phyloP scores from a whole-genome alignment of 53 echinoderm and acorn worm genomes.

The Paelopatides confundens region DNA sequence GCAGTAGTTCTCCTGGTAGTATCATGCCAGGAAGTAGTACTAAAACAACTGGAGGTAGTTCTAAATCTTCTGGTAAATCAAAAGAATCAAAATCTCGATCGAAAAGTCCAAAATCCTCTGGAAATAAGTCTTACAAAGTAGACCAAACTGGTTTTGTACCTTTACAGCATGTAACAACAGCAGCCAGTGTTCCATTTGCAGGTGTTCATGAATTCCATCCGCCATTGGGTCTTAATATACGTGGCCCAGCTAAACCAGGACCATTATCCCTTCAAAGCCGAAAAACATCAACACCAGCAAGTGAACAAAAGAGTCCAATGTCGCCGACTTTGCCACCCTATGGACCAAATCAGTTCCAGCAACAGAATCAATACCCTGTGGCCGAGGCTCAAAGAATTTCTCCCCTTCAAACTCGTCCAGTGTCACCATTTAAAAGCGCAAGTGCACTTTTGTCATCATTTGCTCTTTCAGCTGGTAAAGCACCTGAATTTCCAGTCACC shows the following conservation, averaged over 20 bases:
- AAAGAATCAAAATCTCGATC: conserved; percentile 45
- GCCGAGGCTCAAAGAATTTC: conserved; percentile 23
- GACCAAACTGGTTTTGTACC: not conserved
- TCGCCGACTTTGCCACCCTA: conserved; percentile 41
- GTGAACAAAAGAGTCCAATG: conserved; percentile 8
- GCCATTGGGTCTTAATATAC: conserved; percentile 19
- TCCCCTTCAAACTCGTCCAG: conserved; percentile 20
- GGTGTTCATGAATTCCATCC: conserved; percentile 58
- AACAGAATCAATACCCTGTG: not conserved
- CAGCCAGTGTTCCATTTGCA: conserved; percentile 16
- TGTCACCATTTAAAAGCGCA: conserved; percentile 65
- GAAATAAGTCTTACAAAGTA: conserved; percentile 8
- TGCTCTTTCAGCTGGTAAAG: conserved; percentile 86
- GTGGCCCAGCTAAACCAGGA: conserved; percentile 33
- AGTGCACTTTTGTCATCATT: conserved; percentile 94
- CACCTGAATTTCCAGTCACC: conserved; percentile 21
- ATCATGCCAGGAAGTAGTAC: not conserved
- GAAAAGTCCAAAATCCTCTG: conserved; percentile 48
- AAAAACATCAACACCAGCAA: not conserved
- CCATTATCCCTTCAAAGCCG: conserved; percentile 16
- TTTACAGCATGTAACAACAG: not conserved
- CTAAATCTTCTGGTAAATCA: conserved; percentile 19
- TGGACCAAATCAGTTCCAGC: conserved; percentile 62
- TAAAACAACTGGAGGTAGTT: not conserved
- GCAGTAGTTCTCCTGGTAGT: not conserved